Conservation (phyloP, 2,113 vertebrate species). For the Dryoscopus gambensis region DNA sequence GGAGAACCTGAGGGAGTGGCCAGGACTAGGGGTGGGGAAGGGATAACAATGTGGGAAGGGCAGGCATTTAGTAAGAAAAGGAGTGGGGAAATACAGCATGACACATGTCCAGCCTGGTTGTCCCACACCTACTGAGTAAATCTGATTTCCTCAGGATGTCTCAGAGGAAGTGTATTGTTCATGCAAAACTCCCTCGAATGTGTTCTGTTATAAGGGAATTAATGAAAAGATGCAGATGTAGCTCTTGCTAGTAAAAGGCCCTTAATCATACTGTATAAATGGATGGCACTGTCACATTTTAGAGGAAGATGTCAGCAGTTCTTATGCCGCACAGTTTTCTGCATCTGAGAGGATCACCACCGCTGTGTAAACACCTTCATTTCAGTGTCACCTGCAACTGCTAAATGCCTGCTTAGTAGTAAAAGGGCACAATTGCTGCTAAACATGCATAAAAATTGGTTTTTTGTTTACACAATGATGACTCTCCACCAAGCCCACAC, state of each 20-base stretch:
- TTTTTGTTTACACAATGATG: not conserved
- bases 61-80: too few species aligned
- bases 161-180: not conserved
- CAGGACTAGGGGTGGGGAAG: too few species aligned
- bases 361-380: not conserved
- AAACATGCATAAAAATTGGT: not conserved
- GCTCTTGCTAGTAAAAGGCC: not conserved
- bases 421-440: not conserved
- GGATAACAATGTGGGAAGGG: too few species aligned
- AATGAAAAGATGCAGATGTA: not conserved
- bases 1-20: too few species aligned
- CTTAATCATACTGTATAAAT: not conserved
- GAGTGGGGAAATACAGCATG: too few species aligned
- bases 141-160: not conserved
- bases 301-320: not conserved
- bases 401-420: not conserved
- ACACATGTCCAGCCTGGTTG: rapidly evolving
- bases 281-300: not conserved
- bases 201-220: not conserved
- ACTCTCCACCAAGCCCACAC: not conserved
- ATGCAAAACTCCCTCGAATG: not conserved
- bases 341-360: not conserved
- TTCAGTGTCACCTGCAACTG: not conserved
- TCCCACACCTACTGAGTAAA: not conserved
- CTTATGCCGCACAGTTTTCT: not conserved